These are phyloP conservation scores for Pogonus chalceus DNA, from an alignment of 1,140 invertebrate species.

Conservation along the genomic window DNA sequence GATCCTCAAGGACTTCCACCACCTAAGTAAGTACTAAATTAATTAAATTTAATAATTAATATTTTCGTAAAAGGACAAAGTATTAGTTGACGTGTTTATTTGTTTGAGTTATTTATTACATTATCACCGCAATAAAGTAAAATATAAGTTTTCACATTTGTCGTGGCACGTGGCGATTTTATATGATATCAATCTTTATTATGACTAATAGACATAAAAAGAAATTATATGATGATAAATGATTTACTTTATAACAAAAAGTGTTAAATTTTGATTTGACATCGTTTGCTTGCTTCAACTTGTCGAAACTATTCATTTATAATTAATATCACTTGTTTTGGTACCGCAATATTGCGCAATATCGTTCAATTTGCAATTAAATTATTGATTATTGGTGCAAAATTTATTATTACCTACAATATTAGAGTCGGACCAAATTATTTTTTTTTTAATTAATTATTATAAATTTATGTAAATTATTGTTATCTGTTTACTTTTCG, in stretches of 20 bases:
- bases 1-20: slow-evolving; percentile 45
- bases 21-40: slow-evolving; percentile 43
- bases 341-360: too few relatives aligned
- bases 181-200: too few relatives aligned
- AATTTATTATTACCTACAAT: too few relatives aligned
- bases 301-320: neutral
- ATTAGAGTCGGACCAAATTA: slow-evolving; percentile 26
- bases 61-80: neutral
- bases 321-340: neutral
- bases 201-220: neutral
- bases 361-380: too few relatives aligned
- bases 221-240: neutral
- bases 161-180: too few relatives aligned
- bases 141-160: neutral
- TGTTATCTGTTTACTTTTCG: neutral
- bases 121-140: too few relatives aligned
- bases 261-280: neutral
- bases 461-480: neutral
- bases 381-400: too few relatives aligned
- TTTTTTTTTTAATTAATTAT: neutral
- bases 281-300: neutral
- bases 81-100: neutral
- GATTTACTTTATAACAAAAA: neutral
- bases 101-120: too few relatives aligned
- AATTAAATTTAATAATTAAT: slow-evolving; percentile 5